Evolutionary conservation across 2,113 vertebrate species (phyloP), one percentile per base, ranked within the genome.

Genomic region (Odocoileus hemionus): DNA sequence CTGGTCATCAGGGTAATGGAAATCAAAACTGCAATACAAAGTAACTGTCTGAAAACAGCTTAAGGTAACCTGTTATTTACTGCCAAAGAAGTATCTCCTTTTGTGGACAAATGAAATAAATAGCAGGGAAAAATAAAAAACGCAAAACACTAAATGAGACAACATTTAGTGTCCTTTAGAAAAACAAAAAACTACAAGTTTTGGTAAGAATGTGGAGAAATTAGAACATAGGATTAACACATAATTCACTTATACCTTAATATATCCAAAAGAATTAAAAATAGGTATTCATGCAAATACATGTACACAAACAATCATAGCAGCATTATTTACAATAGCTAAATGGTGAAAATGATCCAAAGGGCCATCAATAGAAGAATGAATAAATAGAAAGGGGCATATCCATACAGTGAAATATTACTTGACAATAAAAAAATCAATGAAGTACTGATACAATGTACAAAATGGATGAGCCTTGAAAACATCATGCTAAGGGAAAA

Each of bases 1-100:
- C 55, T 61, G n/a, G 19, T 84, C 80, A 85, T 52, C 23, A 94
- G 60, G 33, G 12, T 83, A 83, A 83, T 60, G 54, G 33, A 84
- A 90, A 76, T 84, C 43, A 47, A 90, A 89, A 84, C 80, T 1
- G 6, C n/a, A 14, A 78, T 52, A 11, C 23, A 74, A 88, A 94
- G 64, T 55, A 94, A 54, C 83, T 80, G 43, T 45, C 52, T 87
- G 58, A 70, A 98, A 87, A 96, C 14, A 94, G 36, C 52, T 86
- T 95, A 89, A 87, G 79, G 67, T 80, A 97, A 79, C 70, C 39
- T 82, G 88, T 89, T 97, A 96, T 95, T 97, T 97, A 89, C 85
- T 88, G 50, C 82, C 21, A 94, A 90, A 70, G 13, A 96, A 84
- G 36, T 30, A 45, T 47, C 26, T 90, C 33, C 84, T 36, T 55